phyloP scores from a whole-genome alignment of 64 coral and sea anemone genomes.

The Montipora efflorescens region DNA sequence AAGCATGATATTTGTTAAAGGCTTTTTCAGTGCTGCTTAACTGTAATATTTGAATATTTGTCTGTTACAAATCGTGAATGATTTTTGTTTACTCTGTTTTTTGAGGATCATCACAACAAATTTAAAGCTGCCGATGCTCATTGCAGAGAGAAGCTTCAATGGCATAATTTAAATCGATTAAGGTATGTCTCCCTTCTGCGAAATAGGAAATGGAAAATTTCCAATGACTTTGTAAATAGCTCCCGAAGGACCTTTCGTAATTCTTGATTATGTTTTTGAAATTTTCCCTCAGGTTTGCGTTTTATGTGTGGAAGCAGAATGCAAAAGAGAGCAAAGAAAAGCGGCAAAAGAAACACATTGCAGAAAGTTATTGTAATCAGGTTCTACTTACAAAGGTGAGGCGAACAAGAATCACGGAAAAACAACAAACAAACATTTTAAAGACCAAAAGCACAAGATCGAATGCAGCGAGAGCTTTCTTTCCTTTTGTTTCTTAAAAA shows the following conservation, averaged over 20 bases:
- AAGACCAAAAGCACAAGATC: not conserved
- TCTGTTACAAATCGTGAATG: not conserved
- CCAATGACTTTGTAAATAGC: too few species aligned
- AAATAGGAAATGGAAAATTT: too few species aligned
- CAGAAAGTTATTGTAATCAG: not conserved
- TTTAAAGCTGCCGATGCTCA: not conserved
- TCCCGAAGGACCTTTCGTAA: too few species aligned
- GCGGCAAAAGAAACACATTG: not conserved
- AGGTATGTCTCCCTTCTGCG: not conserved
- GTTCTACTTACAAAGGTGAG: slow-evolving; percentile 11
- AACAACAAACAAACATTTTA: not conserved
- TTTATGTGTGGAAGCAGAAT: slow-evolving; percentile 23
- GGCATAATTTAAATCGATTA: not conserved
- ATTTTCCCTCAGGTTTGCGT: not conserved
- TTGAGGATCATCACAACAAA: not conserved
- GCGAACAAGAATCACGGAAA: not conserved
- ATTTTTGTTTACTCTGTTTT: not conserved
- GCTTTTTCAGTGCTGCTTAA: too few species aligned
- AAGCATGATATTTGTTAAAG: too few species aligned
- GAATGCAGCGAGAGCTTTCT: not conserved
- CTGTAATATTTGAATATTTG: too few species aligned
- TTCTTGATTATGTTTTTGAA: too few species aligned
- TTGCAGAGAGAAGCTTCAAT: not conserved
- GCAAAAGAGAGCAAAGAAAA: slow-evolving; percentile 9
- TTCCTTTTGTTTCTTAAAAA: too few species aligned